Evolutionary conservation across 2,888 invertebrate genomes (phyloP), one percentile per base, ranked within the genome.

Genomic region (Drosophila affinis): DNA sequence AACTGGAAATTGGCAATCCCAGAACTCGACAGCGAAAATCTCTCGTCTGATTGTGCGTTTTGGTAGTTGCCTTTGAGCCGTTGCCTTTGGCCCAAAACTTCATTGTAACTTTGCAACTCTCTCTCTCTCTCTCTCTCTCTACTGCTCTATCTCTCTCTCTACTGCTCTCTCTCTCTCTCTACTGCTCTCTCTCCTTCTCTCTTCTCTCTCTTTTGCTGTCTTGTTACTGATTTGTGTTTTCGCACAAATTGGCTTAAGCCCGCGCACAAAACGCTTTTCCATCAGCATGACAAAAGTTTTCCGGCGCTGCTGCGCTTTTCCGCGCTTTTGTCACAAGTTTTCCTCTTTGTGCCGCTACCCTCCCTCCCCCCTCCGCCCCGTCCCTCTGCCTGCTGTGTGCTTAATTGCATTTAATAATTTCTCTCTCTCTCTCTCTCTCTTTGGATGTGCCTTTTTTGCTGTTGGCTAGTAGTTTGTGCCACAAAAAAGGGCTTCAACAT

Each of bases 241-340:
- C 81, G 72, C 81, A 83, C 87, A 83, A 83, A 87, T 83, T 83
- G 83, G 87, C 81, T 86, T 83, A 86, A 86, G 81, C 87, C 79
- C 56, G 65, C 56, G 65, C 77, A 86, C 76, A 86, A 86, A 82
- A 79, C 81, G 82, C 21, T 67, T 82, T 83, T 75, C 62, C 82
- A 71, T 77, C 78, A 80, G 62, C 71, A 57, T 63, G 69, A 70
- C 71, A 79, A 81, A 82, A 82, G 65, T 86, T 82, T 82, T 77
- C 75, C 78, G 71, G 62, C 49, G 27, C 69, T 62, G 81, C 84
- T 62, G 81, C 84, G 81, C 84, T 81, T 79, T 82, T 79, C 77
- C 72, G 79, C 77, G 81, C 84, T 77, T 83, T 83, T 83, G 83
- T 83, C 81, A 75, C 76, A 83, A 83, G 55, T 83, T 83, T 78